These are phyloP conservation scores for Chaetorhynchus papuensis DNA, from an alignment of 2,113 vertebrate species.

Conservation along the genomic window DNA sequence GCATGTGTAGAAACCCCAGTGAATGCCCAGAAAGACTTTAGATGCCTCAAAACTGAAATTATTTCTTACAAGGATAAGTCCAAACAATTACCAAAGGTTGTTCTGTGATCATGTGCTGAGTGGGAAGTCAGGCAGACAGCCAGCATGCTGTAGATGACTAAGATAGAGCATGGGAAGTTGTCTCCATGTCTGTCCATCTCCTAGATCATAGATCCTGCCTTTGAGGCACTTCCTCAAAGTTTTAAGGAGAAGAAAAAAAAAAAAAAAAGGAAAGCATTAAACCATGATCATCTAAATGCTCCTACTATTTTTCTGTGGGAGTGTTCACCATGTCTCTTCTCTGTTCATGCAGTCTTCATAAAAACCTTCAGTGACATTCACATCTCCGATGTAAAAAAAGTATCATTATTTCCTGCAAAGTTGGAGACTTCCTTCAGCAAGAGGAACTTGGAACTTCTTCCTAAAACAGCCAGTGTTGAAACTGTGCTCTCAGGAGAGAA, in stretches of 20 bases:
- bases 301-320: not conserved
- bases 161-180: not conserved
- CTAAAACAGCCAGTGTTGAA: not conserved
- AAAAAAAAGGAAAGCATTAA: not conserved
- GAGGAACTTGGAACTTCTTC: not conserved
- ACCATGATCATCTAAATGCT: not conserved
- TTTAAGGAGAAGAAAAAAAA: not conserved
- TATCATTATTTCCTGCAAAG: not conserved
- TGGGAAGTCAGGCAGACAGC: not conserved
- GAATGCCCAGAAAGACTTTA: not conserved
- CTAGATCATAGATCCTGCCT: not conserved
- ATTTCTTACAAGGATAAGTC: not conserved
- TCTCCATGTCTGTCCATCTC: not conserved
- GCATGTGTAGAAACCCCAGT: not conserved
- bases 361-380: not conserved
- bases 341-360: not conserved
- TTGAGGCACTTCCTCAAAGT: not conserved
- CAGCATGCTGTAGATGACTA: not conserved
- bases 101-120: not conserved
- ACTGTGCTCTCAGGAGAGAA: not conserved
- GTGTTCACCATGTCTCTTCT: not conserved
- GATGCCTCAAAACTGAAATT: not conserved
- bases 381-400: not conserved
- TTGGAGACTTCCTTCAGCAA: not conserved
- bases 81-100: not conserved